Evolutionary conservation across 2,797 vertebrate genomes (phyloP).

Genomic region (Erethizon dorsatum): DNA sequence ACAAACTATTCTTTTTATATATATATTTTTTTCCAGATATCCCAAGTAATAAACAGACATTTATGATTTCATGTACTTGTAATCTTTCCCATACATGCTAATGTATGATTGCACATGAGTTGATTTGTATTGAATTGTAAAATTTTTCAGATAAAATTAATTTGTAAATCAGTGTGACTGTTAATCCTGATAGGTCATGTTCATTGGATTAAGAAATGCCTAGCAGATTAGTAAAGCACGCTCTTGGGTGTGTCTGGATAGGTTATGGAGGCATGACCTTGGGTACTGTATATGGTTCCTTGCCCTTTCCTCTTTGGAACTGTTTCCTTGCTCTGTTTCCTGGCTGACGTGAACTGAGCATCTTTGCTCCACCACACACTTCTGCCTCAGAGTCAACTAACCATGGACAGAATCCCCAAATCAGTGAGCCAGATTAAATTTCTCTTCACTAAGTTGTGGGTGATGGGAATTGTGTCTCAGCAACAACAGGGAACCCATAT

Average conservation of each 20-base stretch:
- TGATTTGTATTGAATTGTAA: conserved; percentile 1
- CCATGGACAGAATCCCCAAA: not conserved
- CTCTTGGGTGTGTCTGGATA: not conserved
- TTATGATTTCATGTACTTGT: conserved; percentile 2
- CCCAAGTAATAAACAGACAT: not conserved
- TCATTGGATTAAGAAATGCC: not conserved
- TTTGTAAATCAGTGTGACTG: not conserved
- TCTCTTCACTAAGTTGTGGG: not conserved
- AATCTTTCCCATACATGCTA: not conserved
- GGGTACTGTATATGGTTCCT: not conserved
- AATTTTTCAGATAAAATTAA: conserved; percentile 30
- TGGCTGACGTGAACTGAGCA: not conserved
- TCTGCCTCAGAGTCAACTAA: not conserved
- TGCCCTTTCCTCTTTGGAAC: not conserved
- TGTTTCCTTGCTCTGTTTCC: not conserved
- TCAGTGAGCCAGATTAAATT: not conserved
- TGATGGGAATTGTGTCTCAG: not conserved
- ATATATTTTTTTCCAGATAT: not conserved
- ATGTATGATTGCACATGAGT: not conserved
- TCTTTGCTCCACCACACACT: not conserved
- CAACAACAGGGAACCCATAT: not conserved
- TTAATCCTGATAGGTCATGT: not conserved
- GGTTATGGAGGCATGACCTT: not conserved
- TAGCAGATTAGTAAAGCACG: not conserved
- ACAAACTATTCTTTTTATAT: not conserved